These are phyloP conservation scores for Sinocyclocheilus anophthalmus DNA, from an alignment of 2,113 vertebrate species.

Conservation along the genomic window DNA sequence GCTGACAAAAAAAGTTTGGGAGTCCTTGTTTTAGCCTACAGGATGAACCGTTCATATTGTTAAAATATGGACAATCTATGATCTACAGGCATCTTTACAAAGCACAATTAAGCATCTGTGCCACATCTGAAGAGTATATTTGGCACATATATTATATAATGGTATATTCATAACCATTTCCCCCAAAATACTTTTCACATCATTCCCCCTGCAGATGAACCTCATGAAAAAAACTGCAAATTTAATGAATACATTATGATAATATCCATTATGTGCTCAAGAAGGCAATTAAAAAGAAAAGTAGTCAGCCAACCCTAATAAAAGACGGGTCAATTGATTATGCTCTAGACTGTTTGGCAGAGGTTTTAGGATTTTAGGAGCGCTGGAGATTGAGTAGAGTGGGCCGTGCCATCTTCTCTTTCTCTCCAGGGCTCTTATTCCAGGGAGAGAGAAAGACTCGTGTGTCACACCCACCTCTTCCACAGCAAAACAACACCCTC, in stretches of 20 bases:
- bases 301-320: neutral
- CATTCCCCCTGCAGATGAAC: conserved; percentile 5
- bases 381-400: neutral
- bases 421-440: conserved; percentile 18
- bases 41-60: no score
- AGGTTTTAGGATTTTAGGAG: neutral
- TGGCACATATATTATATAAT: neutral
- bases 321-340: neutral
- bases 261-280: neutral
- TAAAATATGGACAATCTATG: no score
- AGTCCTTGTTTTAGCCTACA: no score
- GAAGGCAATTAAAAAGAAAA: neutral
- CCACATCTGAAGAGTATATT: neutral
- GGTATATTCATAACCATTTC: neutral
- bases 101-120: neutral
- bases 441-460: neutral
- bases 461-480: conserved; percentile 23
- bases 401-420: conserved; percentile 9
- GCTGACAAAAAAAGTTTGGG: no score
- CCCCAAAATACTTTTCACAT: no score
- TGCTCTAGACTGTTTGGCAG: neutral
- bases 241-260: conserved; percentile 7
- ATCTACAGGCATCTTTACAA: neutral
- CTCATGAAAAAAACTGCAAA: neutral
- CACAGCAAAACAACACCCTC: conserved; percentile 34